Conservation (phyloP, 2,113 vertebrate genomes). For the Chitala chitala region DNA sequence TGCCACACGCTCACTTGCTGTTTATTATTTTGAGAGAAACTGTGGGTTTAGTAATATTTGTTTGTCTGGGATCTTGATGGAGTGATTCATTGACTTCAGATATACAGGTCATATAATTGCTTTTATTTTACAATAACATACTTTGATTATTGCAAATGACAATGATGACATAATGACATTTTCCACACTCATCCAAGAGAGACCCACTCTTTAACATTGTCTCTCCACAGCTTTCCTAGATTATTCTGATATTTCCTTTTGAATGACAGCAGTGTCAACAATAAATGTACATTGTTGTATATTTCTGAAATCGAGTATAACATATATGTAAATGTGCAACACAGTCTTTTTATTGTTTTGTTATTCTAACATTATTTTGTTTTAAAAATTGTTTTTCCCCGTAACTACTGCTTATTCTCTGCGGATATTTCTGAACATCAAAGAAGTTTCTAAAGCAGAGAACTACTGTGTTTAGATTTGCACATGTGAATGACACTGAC, state of each 20-base stretch:
- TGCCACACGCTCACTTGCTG: not conserved
- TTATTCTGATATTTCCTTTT: not conserved
- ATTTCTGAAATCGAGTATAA: not conserved
- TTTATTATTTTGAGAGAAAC: not conserved
- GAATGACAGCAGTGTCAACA: not conserved
- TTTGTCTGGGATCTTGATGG: not conserved
- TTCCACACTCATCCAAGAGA: not conserved
- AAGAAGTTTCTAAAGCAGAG: constrained; percentile 11
- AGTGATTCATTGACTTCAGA: too few relatives aligned
- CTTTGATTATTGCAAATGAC: not conserved
- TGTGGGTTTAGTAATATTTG: not conserved
- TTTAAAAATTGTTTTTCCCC: not conserved
- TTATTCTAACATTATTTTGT: not conserved
- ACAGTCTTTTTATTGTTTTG: not conserved
- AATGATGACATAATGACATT: not conserved
- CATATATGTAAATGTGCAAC: not conserved
- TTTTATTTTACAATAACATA: too few relatives aligned
- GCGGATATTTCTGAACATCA: constrained; percentile 19
- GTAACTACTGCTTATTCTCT: not conserved
- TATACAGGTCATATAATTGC: too few relatives aligned
- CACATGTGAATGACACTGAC: constrained; percentile 43
- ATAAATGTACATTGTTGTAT: not conserved
- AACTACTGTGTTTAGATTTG: constrained; percentile 31
- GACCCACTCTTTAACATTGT: not conserved
- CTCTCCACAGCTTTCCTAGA: not conserved